A percentile compares a stretch with the other conserved stretches of the same genome.
Evolutionary conservation across 2,113 vertebrate genomes (phyloP).

Genomic region (Sylvia atricapilla): DNA sequence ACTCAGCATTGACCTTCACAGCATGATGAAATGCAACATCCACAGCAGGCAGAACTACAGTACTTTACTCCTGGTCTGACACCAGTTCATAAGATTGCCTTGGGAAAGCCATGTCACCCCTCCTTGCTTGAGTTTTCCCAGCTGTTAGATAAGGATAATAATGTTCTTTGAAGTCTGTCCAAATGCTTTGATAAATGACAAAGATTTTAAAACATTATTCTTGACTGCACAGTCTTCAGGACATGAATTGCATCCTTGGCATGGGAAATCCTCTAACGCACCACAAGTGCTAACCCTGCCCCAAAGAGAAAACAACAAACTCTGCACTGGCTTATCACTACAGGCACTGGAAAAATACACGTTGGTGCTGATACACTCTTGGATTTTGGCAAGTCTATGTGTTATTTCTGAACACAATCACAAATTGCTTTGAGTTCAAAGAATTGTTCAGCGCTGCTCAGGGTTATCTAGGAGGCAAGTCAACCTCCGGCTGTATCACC

Average conservation of each 20-base stretch:
- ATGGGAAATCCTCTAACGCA: background rate
- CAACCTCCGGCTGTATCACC: slow-evolving; percentile 2
- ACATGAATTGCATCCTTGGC: slow-evolving; percentile 13
- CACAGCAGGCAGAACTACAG: background rate
- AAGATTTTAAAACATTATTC: slow-evolving; percentile 32
- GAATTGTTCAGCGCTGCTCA: background rate
- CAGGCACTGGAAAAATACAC: slow-evolving; percentile 34
- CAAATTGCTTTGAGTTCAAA: slow-evolving; percentile 40
- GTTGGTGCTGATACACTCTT: background rate
- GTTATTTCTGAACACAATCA: slow-evolving; percentile 26
- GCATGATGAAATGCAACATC: background rate
- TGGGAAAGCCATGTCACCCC: background rate
- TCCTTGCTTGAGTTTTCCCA: background rate
- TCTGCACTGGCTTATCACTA: background rate
- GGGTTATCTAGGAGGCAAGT: slow-evolving; percentile 46
- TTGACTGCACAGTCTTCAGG: background rate
- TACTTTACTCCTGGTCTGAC: background rate
- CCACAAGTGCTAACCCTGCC: background rate
- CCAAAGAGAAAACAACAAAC: slow-evolving; percentile 24
- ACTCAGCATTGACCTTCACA: background rate
- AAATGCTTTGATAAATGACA: background rate
- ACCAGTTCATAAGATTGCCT: background rate
- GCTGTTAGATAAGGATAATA: slow-evolving; percentile 9
- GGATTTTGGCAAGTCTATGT: slow-evolving; percentile 11
- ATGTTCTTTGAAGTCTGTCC: slow-evolving; percentile 5